Evolutionary conservation across 2,888 invertebrate species (phyloP), one percentile per base, ranked within the genome.

Genomic region (Plebejus melissa): DNA sequence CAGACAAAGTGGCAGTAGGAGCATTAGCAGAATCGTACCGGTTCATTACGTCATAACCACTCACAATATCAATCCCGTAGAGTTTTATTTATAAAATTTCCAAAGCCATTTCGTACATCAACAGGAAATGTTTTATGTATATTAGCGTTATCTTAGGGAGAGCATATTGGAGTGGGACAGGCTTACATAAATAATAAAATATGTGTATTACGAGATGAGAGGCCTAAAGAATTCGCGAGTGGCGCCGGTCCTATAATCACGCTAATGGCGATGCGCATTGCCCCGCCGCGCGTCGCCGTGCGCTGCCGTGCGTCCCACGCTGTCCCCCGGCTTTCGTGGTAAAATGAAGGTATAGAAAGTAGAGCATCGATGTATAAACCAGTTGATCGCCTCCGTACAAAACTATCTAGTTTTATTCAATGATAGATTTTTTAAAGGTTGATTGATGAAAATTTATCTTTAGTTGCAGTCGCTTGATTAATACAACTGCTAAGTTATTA

Each of bases 231-330:
- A 92, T 90, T 89, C 87, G 90, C 87, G 88, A 88, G 87, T 82
- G 87, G 86, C 80, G 83, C 85, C 85, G 86, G 87, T 82, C 86
- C 89, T 90, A 89, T 93, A 94, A 94, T 94, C 94, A 94, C 89
- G 91, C 92, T 94, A 94, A 94, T 94, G 93, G 90, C 91, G 93
- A 92, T 93, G 91, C 93, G 91, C 92, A 88, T 87, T 84, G 82
- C 81, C 79, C 81, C 79, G 50, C 16, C 70, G 70, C 28, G 70
- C 41, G 46, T 11, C 28, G 65, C 65, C 65, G 65, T 65, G 32
- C 65, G 32, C 32, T 36, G 7, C 32, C 65, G 32, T 32, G 65
- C 65, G 32, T 4, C 54, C 54, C 54, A 16, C 60, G 22, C 28
- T 28, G 58, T 6, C 1, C 60, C 9, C 60, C 9, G 28, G 28